These are phyloP conservation scores for Micromesistius poutassou DNA, from an alignment of 2,797 vertebrate species.

Conservation along the genomic window DNA sequence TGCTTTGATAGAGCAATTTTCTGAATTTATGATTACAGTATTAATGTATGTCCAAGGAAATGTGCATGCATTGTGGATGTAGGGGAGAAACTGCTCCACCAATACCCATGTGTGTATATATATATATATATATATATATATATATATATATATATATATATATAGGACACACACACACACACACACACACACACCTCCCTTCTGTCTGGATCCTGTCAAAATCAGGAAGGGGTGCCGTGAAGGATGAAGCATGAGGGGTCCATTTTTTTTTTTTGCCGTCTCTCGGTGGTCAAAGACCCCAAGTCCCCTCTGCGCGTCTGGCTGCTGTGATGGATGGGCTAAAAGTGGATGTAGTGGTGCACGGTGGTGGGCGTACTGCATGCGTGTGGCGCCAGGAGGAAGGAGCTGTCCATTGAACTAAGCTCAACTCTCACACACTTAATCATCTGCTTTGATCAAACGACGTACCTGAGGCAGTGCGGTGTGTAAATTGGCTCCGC, in stretches of 20 bases:
- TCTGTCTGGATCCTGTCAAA: conserved; percentile 14
- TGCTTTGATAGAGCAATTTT: background rate
- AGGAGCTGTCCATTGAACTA: background rate
- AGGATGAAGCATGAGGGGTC: conserved; percentile 5
- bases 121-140: too few relatives aligned
- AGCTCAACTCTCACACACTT: background rate
- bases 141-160: too few relatives aligned
- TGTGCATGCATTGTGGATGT: background rate
- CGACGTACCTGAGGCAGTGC: background rate
- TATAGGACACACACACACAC: background rate
- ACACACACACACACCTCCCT: conserved; percentile 13
- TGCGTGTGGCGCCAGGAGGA: background rate
- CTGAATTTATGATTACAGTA: background rate
- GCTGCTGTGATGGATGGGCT: background rate
- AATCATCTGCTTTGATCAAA: background rate
- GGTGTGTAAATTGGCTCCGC: background rate
- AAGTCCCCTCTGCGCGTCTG: background rate
- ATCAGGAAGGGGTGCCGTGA: conserved; percentile 20
- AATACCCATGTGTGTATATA: background rate
- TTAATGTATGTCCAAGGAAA: background rate
- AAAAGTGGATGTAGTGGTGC: background rate
- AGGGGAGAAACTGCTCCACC: background rate
- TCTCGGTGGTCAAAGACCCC: background rate
- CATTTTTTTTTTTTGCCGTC: conserved; percentile 7
- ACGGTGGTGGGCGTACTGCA: background rate